phyloP scores from a whole-genome alignment of 2,797 vertebrate species.

The Onychomys arenicola region DNA sequence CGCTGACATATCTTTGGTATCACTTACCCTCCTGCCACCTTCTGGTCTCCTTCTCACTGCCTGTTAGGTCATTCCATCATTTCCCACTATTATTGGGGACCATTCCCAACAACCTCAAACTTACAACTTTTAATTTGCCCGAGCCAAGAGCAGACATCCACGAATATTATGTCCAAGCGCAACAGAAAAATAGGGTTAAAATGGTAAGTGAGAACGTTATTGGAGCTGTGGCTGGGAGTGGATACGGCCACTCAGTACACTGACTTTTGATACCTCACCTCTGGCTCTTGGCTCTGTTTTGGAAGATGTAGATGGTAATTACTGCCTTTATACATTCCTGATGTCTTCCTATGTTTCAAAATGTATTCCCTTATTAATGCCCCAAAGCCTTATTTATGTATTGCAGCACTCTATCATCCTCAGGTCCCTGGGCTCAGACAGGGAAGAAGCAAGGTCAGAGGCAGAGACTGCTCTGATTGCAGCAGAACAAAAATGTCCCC shows the following conservation, averaged over 20 bases:
- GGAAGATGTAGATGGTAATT: neutral
- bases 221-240: accelerated
- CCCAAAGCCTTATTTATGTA: neutral
- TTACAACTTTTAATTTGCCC: neutral
- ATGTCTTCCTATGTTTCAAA: neutral
- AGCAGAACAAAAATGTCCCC: neutral
- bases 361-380: neutral
- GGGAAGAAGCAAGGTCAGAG: neutral
- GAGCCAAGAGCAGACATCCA: neutral
- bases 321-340: neutral
- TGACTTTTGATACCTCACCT: neutral
- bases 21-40: neutral
- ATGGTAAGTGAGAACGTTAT: accelerated
- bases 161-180: neutral
- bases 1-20: accelerated
- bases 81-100: neutral
- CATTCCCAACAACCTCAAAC: neutral
- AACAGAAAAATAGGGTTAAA: neutral
- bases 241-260: accelerated
- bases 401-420: neutral
- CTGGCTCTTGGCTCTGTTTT: neutral
- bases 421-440: neutral
- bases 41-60: neutral
- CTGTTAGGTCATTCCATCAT: neutral
- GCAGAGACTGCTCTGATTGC: accelerated